Base-by-base conservation (phyloP, 2,797 vertebrate species). In the Acrossocheilus wenchowensis region DNA sequence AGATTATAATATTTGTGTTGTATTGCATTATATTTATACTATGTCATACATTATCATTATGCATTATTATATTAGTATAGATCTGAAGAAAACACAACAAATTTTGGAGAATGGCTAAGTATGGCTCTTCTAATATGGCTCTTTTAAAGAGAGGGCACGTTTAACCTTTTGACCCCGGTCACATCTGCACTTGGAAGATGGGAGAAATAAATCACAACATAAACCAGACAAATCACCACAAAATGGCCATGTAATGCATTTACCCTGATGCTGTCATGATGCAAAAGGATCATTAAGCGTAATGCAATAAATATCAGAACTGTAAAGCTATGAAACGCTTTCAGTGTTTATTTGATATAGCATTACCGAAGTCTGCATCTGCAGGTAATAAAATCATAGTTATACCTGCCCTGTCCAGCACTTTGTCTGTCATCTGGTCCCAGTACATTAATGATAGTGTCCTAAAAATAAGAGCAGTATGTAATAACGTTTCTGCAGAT, bases 151-250 rank as follows among this genome's bases (percentile, higher is more conserved):
- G 87, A 91, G 89, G 90, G 92, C 92, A 90, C 89, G 91, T 91
- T 92, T 82, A 90, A 92, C 94, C 94, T 94, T 91, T 93, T 89
- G 88, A 91, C 90, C 71, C 14, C 85, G 92, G 95, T 92, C 95
- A 95, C 95, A 95, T 95, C 95, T 96, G 95, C 93, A 92, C 7
- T 30, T 62, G 89, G 90, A 92, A 94, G 94, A 95, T 94, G 91
- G 92, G 87, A 89, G 87, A 89, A 93, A 93, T 95, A 94, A 94
- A 95, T 94, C 92, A 93, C 91, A 93, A 92, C 89, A 90, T 90
- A 89, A 91, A 88, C 62, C 79, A 78, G 83, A 86, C 69, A 87
- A 78, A 85, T 87, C 88, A 68, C 43, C 72, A 62, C 60, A 83
- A 84, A 82, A 86, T 84, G 78, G 66, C 48, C 84, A 34, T 50